Percentiles rank a stretch among this genome's conserved stretches.
phyloP scores from a whole-genome alignment of 1,140 invertebrate species.

The Parasteatoda tepidariorum region DNA sequence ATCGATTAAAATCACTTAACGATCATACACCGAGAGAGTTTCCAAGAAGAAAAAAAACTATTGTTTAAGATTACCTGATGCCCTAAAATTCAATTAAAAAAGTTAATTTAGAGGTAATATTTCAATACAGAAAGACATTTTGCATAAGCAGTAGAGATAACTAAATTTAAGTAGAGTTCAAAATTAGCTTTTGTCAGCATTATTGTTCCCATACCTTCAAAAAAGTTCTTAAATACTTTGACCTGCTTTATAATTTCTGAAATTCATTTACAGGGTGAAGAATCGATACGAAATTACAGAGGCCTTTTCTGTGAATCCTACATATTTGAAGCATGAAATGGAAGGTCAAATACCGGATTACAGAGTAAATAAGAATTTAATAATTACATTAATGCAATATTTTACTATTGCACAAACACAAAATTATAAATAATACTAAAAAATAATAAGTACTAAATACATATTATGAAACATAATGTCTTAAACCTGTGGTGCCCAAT shows the following conservation, averaged over 20 bases:
- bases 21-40: too few relatives aligned
- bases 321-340: slow-evolving; percentile 89
- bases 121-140: too few relatives aligned
- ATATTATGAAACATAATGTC: too few relatives aligned
- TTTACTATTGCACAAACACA: too few relatives aligned
- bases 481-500: too few relatives aligned
- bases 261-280: slow-evolving; percentile 69
- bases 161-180: not conserved
- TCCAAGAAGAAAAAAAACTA: not conserved
- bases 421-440: too few relatives aligned
- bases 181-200: not conserved
- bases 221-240: not conserved
- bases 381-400: too few relatives aligned
- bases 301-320: slow-evolving; percentile 95
- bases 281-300: slow-evolving; percentile 72
- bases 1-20: too few relatives aligned
- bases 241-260: not conserved
- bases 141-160: too few relatives aligned
- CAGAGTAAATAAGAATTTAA: slow-evolving; percentile 68
- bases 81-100: not conserved
- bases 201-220: not conserved
- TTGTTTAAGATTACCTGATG: not conserved
- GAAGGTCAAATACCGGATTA: slow-evolving; percentile 71
- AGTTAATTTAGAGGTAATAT: not conserved
- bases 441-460: too few relatives aligned